Conservation (phyloP, 2,113 vertebrate species). For the Cebidichthys violaceus region DNA sequence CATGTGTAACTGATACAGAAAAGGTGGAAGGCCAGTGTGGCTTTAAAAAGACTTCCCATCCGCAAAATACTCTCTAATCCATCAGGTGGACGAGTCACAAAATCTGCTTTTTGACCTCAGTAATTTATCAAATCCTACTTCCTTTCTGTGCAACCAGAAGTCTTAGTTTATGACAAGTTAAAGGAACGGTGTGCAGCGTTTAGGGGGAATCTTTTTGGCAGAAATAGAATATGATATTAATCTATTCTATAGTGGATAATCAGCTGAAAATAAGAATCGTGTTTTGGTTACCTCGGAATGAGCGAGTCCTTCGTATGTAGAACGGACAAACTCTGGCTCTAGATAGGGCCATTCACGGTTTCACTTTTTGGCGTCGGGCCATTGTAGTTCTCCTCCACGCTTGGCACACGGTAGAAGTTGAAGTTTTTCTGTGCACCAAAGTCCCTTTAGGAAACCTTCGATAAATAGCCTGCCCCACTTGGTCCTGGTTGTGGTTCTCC, state of each 20-base stretch:
- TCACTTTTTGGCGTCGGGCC: too few species aligned
- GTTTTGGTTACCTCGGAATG: not conserved
- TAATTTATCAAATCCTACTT: slow-evolving; percentile 55
- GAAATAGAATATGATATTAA: not conserved
- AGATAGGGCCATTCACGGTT: too few species aligned
- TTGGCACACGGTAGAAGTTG: too few species aligned
- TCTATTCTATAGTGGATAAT: not conserved
- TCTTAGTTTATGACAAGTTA: not conserved
- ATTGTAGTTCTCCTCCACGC: too few species aligned
- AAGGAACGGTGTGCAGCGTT: not conserved
- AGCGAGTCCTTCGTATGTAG: not conserved
- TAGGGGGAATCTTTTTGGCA: not conserved
- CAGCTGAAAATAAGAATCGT: not conserved
- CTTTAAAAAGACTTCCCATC: slow-evolving; percentile 39
- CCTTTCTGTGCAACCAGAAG: slow-evolving; percentile 40
- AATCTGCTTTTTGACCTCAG: slow-evolving; percentile 22
- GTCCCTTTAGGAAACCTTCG: too few species aligned
- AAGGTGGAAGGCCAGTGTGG: slow-evolving; percentile 37
- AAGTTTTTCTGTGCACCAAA: too few species aligned
- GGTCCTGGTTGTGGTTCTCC: too few species aligned
- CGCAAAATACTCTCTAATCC: slow-evolving; percentile 35
- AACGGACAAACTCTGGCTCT: not conserved
- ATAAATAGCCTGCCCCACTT: too few species aligned
- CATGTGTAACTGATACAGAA: slow-evolving; percentile 68
- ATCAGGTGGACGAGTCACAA: slow-evolving; percentile 37